Evolutionary conservation across 2,797 vertebrate genomes (phyloP), one percentile per base, ranked within the genome.

Genomic region (Scomberomorus guttatus): DNA sequence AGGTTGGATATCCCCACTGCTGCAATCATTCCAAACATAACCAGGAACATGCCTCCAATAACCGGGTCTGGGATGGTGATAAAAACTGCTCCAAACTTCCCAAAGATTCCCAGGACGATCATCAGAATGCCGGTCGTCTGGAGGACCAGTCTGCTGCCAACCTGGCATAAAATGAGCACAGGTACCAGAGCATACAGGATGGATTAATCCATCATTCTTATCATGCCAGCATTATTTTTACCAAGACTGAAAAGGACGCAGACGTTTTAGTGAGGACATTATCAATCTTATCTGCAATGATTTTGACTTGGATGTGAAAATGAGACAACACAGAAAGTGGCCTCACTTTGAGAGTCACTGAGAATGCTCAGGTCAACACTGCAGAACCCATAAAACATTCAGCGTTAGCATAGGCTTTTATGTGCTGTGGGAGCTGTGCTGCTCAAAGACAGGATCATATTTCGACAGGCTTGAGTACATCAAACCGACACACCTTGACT

Each of bases 21-120:
- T 67, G 95, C 94, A 5, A 97, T 96, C 95, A 96, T 95, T 65
- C 96, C 96, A 76, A 96, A 97, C 96, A 96, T 97, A 44, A 97
- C 90, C 11, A 97, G 92, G 71, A 97, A 96, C 96, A 96, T 96
- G 61, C 96, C 96, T 59, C 96, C 96, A 1, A 96, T 96, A 48
- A 96, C 95, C 0, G 96, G 96, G 32, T 95, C 95, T 15, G 95
- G 96, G 64, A 96, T 96, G 76, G 95, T 96, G 80, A 96, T 96
- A 76, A 96, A 96, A 63, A 96, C 88, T 0, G 95, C 95, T 68
- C 95, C 95, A 64, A 96, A 94, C 89, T 96, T 96, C 27, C 95
- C 95, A 80, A 96, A 95, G 59, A 96, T 85, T 42, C 95, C 96
- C 79, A 96, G 75, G 54, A 95, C 5, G 25, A 96, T 91, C 95